Percentiles rank a stretch among this genome's conserved stretches.
Evolutionary conservation across 2,888 invertebrate species (phyloP).

Genomic region (Girardia tigrina): DNA sequence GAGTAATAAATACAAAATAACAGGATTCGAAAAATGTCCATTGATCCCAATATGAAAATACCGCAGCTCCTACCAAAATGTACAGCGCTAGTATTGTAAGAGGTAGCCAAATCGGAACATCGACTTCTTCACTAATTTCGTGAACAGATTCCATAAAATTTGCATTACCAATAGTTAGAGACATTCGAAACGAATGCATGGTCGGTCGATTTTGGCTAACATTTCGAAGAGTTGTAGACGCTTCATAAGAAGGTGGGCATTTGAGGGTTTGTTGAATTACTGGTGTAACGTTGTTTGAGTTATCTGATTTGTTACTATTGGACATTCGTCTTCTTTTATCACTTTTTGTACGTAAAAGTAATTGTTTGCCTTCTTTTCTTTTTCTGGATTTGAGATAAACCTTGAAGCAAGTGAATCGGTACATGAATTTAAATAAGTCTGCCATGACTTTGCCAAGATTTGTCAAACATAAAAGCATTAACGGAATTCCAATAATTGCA

Average conservation of each 20-base stretch:
- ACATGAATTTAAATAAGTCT: constrained; percentile 52
- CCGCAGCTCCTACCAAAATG: constrained; percentile 31
- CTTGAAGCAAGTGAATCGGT: constrained; percentile 39
- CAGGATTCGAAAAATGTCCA: constrained; percentile 36
- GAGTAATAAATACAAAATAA: constrained; percentile 36
- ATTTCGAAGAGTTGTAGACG: not conserved
- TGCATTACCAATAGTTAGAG: not conserved
- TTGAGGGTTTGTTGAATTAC: not conserved
- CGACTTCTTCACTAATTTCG: constrained; percentile 31
- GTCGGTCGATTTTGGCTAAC: not conserved
- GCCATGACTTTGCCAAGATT: constrained; percentile 54
- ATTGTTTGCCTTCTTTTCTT: not conserved
- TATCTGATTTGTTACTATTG: not conserved
- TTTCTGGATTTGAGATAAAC: constrained; percentile 11
- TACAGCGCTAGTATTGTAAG: constrained; percentile 32
- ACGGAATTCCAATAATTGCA: constrained; percentile 52
- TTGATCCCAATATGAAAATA: constrained; percentile 34
- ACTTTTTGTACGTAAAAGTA: not conserved
- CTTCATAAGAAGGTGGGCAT: not conserved
- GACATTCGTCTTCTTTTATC: not conserved
- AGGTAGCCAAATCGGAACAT: constrained; percentile 37
- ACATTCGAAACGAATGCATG: constrained; percentile 8
- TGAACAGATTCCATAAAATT: constrained; percentile 19
- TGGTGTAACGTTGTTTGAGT: not conserved
- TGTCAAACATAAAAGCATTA: constrained; percentile 53